phyloP scores from a whole-genome alignment of 2,888 invertebrate genomes.

The Eupithecia abbreviata region DNA sequence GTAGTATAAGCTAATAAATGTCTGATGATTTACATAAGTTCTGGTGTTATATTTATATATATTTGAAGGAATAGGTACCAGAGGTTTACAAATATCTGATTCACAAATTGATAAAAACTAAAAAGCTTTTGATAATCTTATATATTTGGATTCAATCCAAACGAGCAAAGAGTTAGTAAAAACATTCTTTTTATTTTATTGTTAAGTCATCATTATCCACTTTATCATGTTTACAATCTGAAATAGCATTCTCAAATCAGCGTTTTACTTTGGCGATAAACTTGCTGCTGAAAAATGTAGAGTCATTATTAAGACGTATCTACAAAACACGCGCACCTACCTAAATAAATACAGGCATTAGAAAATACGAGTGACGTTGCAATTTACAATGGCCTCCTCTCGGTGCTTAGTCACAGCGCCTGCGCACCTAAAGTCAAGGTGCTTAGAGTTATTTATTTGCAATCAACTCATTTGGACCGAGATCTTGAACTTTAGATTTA shows the following conservation, averaged over 20 bases:
- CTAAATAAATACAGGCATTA: not conserved
- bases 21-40: too few species aligned
- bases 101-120: too few species aligned
- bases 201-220: not conserved
- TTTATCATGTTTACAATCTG: not conserved
- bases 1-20: too few species aligned
- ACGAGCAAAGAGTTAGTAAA: not conserved
- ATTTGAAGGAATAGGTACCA: too few species aligned
- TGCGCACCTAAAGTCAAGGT: constrained; percentile 11
- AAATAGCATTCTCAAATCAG: not conserved
- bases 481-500: constrained; percentile 12
- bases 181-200: not conserved
- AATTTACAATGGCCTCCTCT: constrained; percentile 7
- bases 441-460: constrained; percentile 10
- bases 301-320: not conserved
- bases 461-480: constrained; percentile 9
- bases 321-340: not conserved
- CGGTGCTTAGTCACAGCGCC: constrained; percentile 3
- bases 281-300: not conserved
- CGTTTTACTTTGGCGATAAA: not conserved
- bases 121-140: too few species aligned
- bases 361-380: constrained; percentile 5
- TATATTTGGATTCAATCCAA: not conserved
- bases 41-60: too few species aligned
- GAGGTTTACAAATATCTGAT: too few species aligned